phyloP scores from a whole-genome alignment of 2,888 invertebrate species.

The Drosophila vallismaia region DNA sequence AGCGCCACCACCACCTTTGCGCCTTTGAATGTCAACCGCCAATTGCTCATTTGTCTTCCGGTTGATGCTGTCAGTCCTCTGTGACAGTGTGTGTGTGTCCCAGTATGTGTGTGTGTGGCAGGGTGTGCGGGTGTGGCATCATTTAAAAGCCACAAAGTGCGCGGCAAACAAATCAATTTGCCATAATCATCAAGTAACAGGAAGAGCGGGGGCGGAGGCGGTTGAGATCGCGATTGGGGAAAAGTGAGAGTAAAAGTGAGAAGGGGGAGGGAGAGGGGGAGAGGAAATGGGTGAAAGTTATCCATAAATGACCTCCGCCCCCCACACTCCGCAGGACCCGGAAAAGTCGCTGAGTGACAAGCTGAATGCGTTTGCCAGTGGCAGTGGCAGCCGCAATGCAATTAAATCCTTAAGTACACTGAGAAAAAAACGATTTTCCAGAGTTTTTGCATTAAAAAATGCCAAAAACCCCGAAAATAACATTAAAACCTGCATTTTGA shows the following conservation, averaged over 20 bases:
- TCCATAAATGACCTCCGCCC: conserved; percentile 21
- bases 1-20: background rate
- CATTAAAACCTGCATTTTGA: background rate
- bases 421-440: background rate
- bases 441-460: too few species aligned
- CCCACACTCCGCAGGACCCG: background rate
- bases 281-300: background rate
- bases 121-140: conserved; percentile 22
- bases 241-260: conserved; percentile 14
- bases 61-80: conserved; percentile 36
- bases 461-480: background rate
- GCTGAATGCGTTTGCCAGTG: conserved; percentile 46
- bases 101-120: background rate
- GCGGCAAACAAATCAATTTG: conserved; percentile 72
- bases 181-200: conserved; percentile 63
- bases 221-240: conserved; percentile 2
- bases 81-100: background rate
- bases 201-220: conserved; percentile 2
- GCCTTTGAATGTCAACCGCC: conserved; percentile 42
- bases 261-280: background rate
- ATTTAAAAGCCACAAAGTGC: conserved; percentile 72
- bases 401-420: conserved; percentile 42
- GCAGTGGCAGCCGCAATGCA: conserved; percentile 49
- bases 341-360: conserved; percentile 20
- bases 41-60: conserved; percentile 70